Conservation (phyloP, 2,113 vertebrate genomes). For the Gallinago undulata region DNA sequence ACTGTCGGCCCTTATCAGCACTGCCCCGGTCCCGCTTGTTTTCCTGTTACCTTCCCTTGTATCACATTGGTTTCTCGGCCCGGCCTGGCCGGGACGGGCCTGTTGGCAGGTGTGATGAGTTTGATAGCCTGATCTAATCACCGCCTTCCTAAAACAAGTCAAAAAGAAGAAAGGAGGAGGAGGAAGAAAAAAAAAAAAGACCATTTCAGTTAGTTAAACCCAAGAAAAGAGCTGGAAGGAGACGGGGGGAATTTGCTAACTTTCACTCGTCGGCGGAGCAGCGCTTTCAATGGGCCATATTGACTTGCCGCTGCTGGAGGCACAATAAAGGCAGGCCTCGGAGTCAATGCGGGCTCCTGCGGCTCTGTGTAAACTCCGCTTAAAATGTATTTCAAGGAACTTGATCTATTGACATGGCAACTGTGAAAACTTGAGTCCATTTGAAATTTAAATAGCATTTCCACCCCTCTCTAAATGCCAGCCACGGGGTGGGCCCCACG, state of each 20-base stretch:
- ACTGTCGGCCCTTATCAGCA: slow-evolving; percentile 35
- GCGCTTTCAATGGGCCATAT: slow-evolving; percentile 52
- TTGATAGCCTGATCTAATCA: neutral
- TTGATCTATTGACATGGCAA: slow-evolving; percentile 69
- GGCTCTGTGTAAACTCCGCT: slow-evolving; percentile 68
- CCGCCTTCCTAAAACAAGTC: neutral
- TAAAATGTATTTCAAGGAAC: slow-evolving; percentile 66
- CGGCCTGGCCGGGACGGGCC: neutral
- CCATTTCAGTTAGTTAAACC: slow-evolving; percentile 19
- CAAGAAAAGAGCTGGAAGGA: slow-evolving; percentile 25
- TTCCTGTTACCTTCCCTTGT: slow-evolving; percentile 40
- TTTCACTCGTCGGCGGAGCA: slow-evolving; percentile 14
- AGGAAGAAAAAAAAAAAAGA: neutral
- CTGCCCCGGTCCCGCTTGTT: neutral
- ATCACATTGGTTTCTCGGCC: neutral
- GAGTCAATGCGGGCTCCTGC: slow-evolving; percentile 60
- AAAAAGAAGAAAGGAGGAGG: neutral
- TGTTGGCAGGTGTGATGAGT: neutral
- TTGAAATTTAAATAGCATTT: slow-evolving; percentile 74
- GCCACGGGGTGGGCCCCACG: slow-evolving; percentile 11
- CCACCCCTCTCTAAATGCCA: slow-evolving; percentile 57
- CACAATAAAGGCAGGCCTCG: slow-evolving; percentile 41
- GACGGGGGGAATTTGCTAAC: slow-evolving; percentile 50
- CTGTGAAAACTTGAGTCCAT: slow-evolving; percentile 63
- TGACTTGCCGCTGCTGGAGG: slow-evolving; percentile 56